These are phyloP conservation scores for Drosophila atripex DNA, from an alignment of 2,888 invertebrate species.

Conservation along the genomic window DNA sequence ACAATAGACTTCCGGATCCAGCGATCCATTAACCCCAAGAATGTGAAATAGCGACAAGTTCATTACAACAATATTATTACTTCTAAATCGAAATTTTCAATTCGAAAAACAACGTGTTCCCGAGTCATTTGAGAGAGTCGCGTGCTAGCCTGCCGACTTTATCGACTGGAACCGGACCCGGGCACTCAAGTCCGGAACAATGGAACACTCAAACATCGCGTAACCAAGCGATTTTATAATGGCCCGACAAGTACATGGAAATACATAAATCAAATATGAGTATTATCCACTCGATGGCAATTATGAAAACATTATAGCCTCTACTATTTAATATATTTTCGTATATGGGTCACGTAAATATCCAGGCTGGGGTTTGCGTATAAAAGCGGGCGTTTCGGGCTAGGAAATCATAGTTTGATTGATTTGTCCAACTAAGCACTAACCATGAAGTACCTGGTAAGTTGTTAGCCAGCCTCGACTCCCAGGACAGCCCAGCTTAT, in stretches of 20 bases:
- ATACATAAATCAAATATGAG: constrained; percentile 38
- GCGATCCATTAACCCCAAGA: constrained; percentile 24
- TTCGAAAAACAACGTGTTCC: constrained; percentile 31
- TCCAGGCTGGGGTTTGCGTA: constrained; percentile 33
- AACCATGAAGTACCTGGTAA: constrained; percentile 77
- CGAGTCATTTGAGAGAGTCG: constrained; percentile 31
- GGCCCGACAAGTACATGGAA: constrained; percentile 33
- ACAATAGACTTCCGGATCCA: background rate
- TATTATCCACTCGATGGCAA: constrained; percentile 29
- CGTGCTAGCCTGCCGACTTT: constrained; percentile 1
- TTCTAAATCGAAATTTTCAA: background rate
- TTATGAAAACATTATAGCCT: constrained; percentile 36
- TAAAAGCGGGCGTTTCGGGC: constrained; percentile 41
- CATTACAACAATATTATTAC: constrained; percentile 4
- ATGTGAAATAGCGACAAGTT: constrained; percentile 28
- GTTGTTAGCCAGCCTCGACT: constrained; percentile 38
- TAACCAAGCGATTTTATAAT: constrained; percentile 70
- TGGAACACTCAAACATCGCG: constrained; percentile 61
- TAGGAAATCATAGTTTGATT: constrained; percentile 73
- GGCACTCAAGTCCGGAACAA: constrained; percentile 39
- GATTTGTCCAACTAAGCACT: constrained; percentile 60
- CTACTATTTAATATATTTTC: constrained; percentile 6
- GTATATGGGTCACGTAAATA: constrained; percentile 47
- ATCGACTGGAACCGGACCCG: constrained; percentile 6
- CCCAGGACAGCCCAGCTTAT: constrained; percentile 25